A percentile compares a stretch with the other conserved stretches of the same genome.
These are phyloP conservation scores for Eustalomyia histrio DNA, from an alignment of 2,888 invertebrate species.

Conservation along the genomic window DNA sequence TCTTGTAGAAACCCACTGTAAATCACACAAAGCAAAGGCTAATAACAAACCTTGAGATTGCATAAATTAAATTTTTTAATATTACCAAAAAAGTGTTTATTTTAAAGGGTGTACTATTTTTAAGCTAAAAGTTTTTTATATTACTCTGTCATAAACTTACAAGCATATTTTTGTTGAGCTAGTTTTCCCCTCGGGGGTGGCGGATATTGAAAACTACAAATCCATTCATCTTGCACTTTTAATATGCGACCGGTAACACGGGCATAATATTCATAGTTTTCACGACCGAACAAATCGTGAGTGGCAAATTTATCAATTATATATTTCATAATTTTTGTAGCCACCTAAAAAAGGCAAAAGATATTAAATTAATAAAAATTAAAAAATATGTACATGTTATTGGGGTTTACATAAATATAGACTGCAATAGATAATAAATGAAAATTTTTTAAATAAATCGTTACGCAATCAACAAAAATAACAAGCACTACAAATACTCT, in stretches of 20 bases:
- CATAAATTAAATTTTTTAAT: no score
- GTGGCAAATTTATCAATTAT: constrained; percentile 98
- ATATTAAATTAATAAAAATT: neutral
- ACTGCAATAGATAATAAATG: no score
- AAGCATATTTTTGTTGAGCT: constrained; percentile 85
- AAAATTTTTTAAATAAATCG: no score
- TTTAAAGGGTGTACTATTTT: no score
- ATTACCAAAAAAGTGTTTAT: no score
- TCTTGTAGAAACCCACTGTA: no score
- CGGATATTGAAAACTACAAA: constrained; percentile 95
- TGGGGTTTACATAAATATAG: no score
- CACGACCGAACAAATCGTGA: constrained; percentile 95
- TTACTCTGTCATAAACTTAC: constrained; percentile 78
- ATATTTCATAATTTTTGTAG: constrained; percentile 97
- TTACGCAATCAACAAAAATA: no score
- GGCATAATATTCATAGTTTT: constrained; percentile 97
- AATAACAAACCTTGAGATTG: no score
- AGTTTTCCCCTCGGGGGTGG: constrained; percentile 84
- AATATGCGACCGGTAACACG: constrained; percentile 95
- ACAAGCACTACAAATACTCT: no score
- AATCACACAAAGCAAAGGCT: no score
- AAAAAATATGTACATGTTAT: neutral
- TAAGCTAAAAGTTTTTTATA: no score
- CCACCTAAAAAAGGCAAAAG: constrained; percentile 83
- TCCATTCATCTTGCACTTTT: constrained; percentile 96